phyloP scores from a whole-genome alignment of 2,797 vertebrate species.

The Dendrocincla fuliginosa region DNA sequence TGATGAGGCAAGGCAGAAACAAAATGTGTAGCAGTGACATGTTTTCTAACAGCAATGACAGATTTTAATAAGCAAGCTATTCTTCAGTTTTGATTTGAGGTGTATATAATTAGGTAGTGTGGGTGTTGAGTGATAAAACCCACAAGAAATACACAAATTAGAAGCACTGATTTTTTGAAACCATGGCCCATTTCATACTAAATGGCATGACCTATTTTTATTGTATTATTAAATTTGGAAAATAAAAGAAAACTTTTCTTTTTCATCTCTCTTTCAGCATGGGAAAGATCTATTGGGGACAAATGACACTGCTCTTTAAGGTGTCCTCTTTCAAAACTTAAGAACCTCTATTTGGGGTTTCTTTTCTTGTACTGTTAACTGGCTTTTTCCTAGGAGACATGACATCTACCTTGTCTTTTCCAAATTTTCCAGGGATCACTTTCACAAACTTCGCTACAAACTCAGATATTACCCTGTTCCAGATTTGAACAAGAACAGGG shows the following conservation, averaged over 20 bases:
- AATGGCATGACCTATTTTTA: conserved; percentile 15
- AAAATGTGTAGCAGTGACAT: not conserved
- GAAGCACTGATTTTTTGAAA: not conserved
- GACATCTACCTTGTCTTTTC: not conserved
- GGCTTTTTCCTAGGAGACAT: not conserved
- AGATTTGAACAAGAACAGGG: not conserved
- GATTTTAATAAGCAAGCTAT: conserved; percentile 53
- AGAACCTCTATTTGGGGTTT: not conserved
- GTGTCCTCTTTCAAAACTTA: not conserved
- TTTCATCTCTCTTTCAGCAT: not conserved
- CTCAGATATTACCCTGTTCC: not conserved
- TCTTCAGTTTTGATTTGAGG: conserved; percentile 45
- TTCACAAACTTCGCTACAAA: not conserved
- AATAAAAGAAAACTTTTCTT: not conserved
- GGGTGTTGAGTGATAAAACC: conserved; percentile 50
- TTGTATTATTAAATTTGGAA: not conserved
- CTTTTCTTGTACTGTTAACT: not conserved
- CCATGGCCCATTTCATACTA: not conserved
- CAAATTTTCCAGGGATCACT: not conserved
- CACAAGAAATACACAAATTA: conserved; percentile 55
- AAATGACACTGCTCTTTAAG: not conserved
- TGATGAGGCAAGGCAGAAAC: not conserved
- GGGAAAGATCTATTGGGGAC: not conserved
- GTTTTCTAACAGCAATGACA: conserved; percentile 48
- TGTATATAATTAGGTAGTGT: conserved; percentile 52